phyloP scores from a whole-genome alignment of 2,113 vertebrate genomes.

The Myotis brandtii region DNA sequence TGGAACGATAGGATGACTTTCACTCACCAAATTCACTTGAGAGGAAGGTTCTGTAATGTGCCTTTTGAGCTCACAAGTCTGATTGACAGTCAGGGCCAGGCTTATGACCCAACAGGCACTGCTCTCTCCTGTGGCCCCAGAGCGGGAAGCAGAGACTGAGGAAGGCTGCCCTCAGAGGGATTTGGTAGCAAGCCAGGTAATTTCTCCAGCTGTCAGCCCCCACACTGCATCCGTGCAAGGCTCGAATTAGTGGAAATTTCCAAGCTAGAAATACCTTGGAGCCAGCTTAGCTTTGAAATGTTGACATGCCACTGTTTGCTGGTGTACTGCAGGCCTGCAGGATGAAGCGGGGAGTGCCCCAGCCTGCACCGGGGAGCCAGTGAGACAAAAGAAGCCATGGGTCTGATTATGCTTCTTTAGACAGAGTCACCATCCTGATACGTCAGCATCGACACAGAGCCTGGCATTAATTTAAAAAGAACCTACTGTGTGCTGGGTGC shows the following conservation, averaged over 20 bases:
- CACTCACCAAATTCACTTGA: neutral
- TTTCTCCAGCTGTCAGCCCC: constrained; percentile 57
- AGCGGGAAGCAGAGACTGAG: neutral
- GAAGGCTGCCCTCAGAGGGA: neutral
- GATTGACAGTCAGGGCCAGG: constrained; percentile 10
- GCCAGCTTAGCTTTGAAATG: constrained; percentile 64
- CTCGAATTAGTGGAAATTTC: constrained; percentile 78
- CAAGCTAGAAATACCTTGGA: constrained; percentile 73
- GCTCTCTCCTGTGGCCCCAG: neutral
- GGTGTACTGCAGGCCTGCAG: neutral
- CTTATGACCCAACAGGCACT: neutral
- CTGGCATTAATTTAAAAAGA: neutral
- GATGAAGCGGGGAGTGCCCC: constrained; percentile 15
- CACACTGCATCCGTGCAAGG: constrained; percentile 43
- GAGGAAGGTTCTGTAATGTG: neutral
- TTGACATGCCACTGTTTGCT: constrained; percentile 51
- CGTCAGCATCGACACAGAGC: neutral
- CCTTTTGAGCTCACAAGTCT: neutral
- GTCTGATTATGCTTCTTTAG: neutral
- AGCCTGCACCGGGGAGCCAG: neutral
- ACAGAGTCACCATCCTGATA: neutral
- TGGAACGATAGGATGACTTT: neutral
- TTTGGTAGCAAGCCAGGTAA: constrained; percentile 63
- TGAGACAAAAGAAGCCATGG: neutral
- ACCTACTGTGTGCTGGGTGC: neutral